Conservation (phyloP, 2,888 invertebrate genomes). For the Tachina grossa region DNA sequence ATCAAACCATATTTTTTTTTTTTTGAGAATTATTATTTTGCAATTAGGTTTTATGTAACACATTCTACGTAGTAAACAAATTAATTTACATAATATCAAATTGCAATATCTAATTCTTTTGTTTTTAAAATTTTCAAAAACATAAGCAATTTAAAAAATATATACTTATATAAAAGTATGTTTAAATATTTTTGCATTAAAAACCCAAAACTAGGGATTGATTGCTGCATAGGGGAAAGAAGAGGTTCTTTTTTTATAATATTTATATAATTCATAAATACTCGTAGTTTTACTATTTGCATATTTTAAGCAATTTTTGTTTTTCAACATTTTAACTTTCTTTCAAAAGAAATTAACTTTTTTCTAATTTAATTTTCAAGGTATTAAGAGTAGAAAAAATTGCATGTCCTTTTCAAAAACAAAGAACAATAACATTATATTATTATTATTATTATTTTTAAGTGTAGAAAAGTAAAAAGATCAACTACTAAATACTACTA, state of each 20-base stretch:
- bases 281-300: conserved; percentile 21
- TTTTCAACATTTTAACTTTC: conserved; percentile 20
- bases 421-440: conserved; percentile 53
- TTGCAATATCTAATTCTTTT: no score
- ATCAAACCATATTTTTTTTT: no score
- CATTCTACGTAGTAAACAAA: no score
- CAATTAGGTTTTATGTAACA: no score
- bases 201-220: neutral
- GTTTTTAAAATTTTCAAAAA: no score
- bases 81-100: no score
- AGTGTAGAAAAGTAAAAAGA: conserved; percentile 62
- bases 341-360: conserved; percentile 36
- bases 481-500: conserved; percentile 68
- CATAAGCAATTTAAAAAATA: no score
- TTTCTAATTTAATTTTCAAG: conserved; percentile 50
- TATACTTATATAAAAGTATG: no score
- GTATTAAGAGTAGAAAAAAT: conserved; percentile 55
- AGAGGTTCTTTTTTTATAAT: neutral
- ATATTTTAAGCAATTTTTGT: conserved; percentile 63
- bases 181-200: no score
- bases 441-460: conserved; percentile 19
- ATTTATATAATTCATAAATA: conserved; percentile 45
- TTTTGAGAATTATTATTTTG: no score
- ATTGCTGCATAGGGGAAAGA: neutral
- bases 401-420: conserved; percentile 49